Percentiles rank a stretch among this genome's conserved stretches.
Conservation (phyloP, 2,888 invertebrate genomes). For the Apamea anceps region DNA sequence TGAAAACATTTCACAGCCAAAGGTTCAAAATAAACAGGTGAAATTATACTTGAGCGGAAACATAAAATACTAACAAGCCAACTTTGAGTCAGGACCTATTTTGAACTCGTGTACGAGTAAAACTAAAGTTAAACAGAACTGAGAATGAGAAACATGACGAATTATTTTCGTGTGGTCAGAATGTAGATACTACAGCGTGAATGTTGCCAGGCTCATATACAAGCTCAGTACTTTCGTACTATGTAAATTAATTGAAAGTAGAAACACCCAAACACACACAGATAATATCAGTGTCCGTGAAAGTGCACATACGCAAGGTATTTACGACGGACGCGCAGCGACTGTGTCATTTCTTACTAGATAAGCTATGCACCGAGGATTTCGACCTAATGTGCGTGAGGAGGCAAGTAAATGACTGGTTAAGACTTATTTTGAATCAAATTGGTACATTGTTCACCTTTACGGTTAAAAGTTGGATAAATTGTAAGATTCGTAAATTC, state of each 20-base stretch:
- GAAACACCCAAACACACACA: conserved; percentile 24
- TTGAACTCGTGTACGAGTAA: not conserved
- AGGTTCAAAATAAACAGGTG: not conserved
- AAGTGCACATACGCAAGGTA: conserved; percentile 39
- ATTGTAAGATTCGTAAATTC: conserved; percentile 35
- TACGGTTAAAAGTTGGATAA: conserved; percentile 26
- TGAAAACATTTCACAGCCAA: not conserved
- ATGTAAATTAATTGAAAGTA: conserved; percentile 52
- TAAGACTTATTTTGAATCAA: conserved; percentile 26
- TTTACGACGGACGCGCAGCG: conserved; percentile 46
- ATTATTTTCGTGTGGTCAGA: not conserved
- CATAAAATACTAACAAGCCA: not conserved
- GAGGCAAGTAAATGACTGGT: conserved; percentile 11
- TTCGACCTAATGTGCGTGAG: conserved; percentile 36
- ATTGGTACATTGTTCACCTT: conserved; percentile 26
- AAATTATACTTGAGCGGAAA: not conserved
- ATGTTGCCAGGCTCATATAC: not conserved
- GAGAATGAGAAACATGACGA: not conserved
- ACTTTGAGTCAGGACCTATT: not conserved
- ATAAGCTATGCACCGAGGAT: conserved; percentile 35
- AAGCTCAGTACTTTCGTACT: not conserved
- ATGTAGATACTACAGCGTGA: not conserved
- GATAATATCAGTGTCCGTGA: conserved; percentile 51
- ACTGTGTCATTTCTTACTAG: conserved; percentile 35
- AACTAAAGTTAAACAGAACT: not conserved